Evolutionary conservation across 2,797 vertebrate genomes (phyloP).

Genomic region (Carcharodon carcharias): DNA sequence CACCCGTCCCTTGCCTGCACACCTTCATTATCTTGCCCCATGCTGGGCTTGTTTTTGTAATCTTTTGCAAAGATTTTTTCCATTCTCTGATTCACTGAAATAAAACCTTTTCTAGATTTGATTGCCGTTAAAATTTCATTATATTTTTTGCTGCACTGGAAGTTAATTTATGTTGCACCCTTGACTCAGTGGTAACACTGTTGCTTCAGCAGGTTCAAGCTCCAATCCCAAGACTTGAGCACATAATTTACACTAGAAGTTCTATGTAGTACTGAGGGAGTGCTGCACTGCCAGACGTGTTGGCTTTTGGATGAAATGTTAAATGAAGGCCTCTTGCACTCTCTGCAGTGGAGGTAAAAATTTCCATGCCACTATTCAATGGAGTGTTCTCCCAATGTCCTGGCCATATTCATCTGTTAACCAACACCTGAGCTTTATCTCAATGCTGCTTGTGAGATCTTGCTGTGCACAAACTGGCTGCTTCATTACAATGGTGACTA

Average conservation of each 20-base stretch:
- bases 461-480: background rate
- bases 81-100: background rate
- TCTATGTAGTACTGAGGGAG: background rate
- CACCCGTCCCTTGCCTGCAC: background rate
- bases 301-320: background rate
- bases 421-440: background rate
- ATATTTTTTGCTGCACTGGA: background rate
- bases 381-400: background rate
- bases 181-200: background rate
- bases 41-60: background rate
- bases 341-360: background rate
- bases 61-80: background rate
- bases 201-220: background rate
- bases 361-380: background rate
- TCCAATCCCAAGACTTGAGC: background rate
- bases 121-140: background rate
- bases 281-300: background rate
- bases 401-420: background rate
- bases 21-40: background rate
- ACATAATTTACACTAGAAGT: background rate
- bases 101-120: background rate
- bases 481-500: background rate
- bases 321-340: background rate
- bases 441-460: background rate
- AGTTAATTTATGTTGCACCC: background rate